Conservation (phyloP, 1,140 invertebrate species). For the Calephelis virginiensis region DNA sequence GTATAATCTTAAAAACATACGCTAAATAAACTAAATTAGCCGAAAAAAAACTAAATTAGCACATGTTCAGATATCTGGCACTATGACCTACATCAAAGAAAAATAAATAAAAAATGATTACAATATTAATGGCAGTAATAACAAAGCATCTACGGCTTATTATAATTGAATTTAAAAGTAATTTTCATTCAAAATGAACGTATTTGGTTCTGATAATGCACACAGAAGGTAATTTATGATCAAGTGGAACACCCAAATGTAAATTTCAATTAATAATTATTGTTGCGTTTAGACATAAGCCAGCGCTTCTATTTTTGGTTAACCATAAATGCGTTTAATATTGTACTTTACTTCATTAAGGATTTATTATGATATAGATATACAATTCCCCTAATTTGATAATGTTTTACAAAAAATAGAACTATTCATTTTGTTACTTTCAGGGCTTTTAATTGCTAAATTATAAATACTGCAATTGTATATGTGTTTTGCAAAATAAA, state of each 20-base stretch:
- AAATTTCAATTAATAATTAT: slow-evolving; percentile 6
- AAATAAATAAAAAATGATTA: background rate
- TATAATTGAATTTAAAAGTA: slow-evolving; percentile 1
- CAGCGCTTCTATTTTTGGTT: background rate
- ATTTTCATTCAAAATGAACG: slow-evolving; percentile 5
- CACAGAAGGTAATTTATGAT: slow-evolving; percentile 9
- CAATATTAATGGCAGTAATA: background rate
- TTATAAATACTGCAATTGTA: too few relatives aligned
- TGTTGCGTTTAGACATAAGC: background rate
- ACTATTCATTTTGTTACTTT: too few relatives aligned
- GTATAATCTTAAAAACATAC: too few relatives aligned
- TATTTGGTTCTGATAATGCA: background rate
- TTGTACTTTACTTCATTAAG: too few relatives aligned
- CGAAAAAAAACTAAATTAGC: too few relatives aligned
- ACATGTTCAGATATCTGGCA: background rate
- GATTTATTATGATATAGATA: too few relatives aligned
- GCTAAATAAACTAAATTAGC: too few relatives aligned
- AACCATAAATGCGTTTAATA: too few relatives aligned
- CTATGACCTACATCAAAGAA: background rate
- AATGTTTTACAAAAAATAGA: too few relatives aligned
- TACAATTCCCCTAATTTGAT: too few relatives aligned
- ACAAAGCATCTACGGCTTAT: background rate
- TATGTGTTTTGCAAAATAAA: too few relatives aligned
- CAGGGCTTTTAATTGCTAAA: too few relatives aligned
- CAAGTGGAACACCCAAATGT: background rate